These are phyloP conservation scores for Pteronura brasiliensis DNA, from an alignment of 2,113 vertebrate genomes.

Conservation along the genomic window DNA sequence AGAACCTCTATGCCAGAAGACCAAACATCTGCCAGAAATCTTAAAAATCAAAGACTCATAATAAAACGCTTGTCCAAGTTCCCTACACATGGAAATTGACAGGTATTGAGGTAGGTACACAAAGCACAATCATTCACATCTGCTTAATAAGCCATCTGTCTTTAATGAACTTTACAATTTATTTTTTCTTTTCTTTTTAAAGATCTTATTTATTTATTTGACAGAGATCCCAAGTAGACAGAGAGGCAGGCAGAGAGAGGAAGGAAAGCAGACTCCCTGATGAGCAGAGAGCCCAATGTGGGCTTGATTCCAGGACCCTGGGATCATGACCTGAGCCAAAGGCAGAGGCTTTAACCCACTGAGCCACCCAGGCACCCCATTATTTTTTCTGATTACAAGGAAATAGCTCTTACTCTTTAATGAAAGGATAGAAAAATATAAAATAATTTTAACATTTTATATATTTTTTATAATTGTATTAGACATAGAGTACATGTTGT, in stretches of 20 bases:
- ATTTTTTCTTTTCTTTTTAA: no score
- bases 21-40: background rate
- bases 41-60: background rate
- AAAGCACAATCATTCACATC: background rate
- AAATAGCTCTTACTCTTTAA: background rate
- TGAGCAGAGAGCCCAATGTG: no score
- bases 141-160: background rate
- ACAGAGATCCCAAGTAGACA: no score
- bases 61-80: background rate
- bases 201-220: no score
- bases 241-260: no score
- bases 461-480: background rate
- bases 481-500: background rate
- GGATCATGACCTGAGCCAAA: no score
- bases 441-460: background rate
- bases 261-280: no score
- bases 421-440: background rate
- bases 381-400: background rate
- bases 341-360: no score
- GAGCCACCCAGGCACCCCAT: no score
- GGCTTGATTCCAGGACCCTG: no score
- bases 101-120: background rate
- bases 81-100: background rate
- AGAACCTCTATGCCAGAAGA: background rate
- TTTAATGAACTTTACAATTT: background rate